These are phyloP conservation scores for Drosophila jambulina DNA, from an alignment of 1,140 invertebrate genomes.

Conservation along the genomic window DNA sequence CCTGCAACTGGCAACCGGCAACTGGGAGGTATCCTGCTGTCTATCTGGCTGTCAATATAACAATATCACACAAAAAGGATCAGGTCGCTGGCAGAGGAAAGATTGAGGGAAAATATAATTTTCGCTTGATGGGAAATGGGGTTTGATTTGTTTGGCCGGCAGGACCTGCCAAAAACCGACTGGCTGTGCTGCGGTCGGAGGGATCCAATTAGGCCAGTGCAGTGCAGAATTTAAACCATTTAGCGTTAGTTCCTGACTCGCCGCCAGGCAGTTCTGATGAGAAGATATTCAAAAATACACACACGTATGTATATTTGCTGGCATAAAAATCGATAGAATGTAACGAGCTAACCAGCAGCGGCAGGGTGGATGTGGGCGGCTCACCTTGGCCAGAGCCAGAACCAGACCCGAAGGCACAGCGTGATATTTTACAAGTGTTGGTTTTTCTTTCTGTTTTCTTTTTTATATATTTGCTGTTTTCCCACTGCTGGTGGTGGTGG, in stretches of 20 bases:
- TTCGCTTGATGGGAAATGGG: conserved; percentile 15
- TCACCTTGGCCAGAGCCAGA: conserved; percentile 71
- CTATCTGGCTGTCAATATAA: conserved; percentile 76
- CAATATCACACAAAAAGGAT: conserved; percentile 48
- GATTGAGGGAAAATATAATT: conserved; percentile 71
- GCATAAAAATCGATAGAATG: conserved; percentile 77
- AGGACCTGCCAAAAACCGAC: conserved; percentile 30
- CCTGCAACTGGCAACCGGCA: conserved; percentile 16
- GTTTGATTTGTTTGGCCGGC: conserved; percentile 12
- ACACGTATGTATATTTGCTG: conserved; percentile 12
- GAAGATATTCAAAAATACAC: conserved; percentile 49
- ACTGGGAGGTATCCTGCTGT: conserved; percentile 58
- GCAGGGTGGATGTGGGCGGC: conserved; percentile 20
- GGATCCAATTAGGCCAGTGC: conserved; percentile 70
- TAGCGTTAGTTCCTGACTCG: conserved; percentile 48
- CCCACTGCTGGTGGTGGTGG: conserved; percentile 37
- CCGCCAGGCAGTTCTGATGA: conserved; percentile 27
- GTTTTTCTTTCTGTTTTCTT: conserved; percentile 51
- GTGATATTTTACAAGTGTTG: conserved; percentile 77
- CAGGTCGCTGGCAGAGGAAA: conserved; percentile 40
- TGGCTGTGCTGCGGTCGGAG: conserved; percentile 40
- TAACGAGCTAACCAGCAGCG: conserved; percentile 37
- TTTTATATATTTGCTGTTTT: conserved; percentile 22
- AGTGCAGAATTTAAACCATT: conserved; percentile 41
- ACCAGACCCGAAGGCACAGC: conserved; percentile 59